phyloP scores from a whole-genome alignment of 2,797 vertebrate genomes.

The Danio jaintianensis region DNA sequence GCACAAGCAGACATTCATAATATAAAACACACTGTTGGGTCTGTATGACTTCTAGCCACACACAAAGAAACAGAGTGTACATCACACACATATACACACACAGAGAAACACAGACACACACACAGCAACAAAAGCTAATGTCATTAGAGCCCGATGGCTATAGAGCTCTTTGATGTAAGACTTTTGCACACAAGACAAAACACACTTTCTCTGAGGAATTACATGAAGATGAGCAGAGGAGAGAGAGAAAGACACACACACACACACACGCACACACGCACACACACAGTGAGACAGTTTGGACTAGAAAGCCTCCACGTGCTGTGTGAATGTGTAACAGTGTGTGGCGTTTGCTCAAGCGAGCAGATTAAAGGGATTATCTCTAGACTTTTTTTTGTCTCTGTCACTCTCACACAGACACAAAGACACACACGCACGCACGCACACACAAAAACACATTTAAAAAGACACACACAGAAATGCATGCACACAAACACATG shows the following conservation, averaged over 20 bases:
- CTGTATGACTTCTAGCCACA: background rate
- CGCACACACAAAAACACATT: no score
- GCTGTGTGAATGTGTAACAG: conserved; percentile 20
- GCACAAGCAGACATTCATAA: background rate
- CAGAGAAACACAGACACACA: background rate
- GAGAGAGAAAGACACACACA: background rate
- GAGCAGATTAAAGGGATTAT: conserved; percentile 59
- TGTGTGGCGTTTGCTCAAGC: conserved; percentile 29
- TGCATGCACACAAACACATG: no score
- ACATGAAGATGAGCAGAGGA: background rate
- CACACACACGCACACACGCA: background rate
- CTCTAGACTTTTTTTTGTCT: conserved; percentile 62
- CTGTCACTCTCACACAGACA: conserved; percentile 39
- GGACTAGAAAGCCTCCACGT: conserved; percentile 7
- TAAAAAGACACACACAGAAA: no score
- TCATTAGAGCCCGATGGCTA: conserved; percentile 27
- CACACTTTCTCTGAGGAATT: conserved; percentile 19
- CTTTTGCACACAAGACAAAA: background rate
- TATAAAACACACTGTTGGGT: background rate
- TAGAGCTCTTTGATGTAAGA: conserved; percentile 6
- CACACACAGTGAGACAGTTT: background rate
- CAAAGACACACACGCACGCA: background rate
- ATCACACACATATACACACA: background rate
- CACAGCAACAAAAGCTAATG: background rate
- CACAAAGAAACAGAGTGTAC: background rate